Base-by-base conservation (phyloP, 2,888 invertebrate species). In the Machimus atricapillus region DNA sequence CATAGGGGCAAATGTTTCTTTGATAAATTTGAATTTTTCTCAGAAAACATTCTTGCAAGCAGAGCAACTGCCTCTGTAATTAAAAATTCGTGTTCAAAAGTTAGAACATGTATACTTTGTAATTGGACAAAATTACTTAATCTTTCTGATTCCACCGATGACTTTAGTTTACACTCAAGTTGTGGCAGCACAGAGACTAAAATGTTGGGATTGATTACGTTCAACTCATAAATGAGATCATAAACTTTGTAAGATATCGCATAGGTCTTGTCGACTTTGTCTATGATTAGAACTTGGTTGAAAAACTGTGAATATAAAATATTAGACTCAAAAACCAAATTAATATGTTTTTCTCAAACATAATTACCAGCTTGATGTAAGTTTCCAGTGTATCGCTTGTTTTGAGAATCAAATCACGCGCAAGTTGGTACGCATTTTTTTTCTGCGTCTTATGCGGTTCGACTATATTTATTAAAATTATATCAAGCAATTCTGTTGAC, bases 1-100 rank as follows among this genome's bases (percentile, higher is more conserved):
- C 99, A 98, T 81, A 99, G 92, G n/a, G 96, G 95, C 3, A 95
- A 95, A 91, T 98, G 97, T 90, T 97, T 96, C 89, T 95, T 95
- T 2, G 98, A 98, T 16, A 99, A 93, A 88, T 96, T 96, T 0
- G 98, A 98, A 88, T 97, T 97, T 89, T 97, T 97, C 91, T 98
- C 98, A 0, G 98, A 98, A 93, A 99, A 99, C 98, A 99, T 98
- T 91, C 98, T 95, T 0, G 98, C 98, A 77, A 99, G 93, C 74
- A 99, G 92, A 0, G 97, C 96, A 2, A 98, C 97, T 0, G 98
- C 98, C 88, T 96, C 96, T 93, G 89, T 88, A 86, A 79, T 52
- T 31, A 27, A 16, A 23, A 66, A 23, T 5, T n/a, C 0, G 7
- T 34, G 7, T 34, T 34, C 0, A 66, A 4, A 23, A 12, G 4